Evolutionary conservation across 2,888 invertebrate species (phyloP).

Genomic region (Dolichomitus sp.): DNA sequence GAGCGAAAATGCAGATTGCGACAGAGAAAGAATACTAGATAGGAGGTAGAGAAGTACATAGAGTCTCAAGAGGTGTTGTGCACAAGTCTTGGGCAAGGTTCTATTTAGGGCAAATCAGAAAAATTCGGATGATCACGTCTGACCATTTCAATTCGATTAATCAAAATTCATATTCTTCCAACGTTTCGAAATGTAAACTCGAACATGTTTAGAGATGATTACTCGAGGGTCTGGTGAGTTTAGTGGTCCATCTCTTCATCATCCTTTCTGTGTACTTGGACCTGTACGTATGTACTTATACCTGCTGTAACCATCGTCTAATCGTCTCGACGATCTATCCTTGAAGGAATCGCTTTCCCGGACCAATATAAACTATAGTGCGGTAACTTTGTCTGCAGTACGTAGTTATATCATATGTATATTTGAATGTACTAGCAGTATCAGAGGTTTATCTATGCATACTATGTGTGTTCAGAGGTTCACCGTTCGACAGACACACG

Average conservation of each 20-base stretch:
- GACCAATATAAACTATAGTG: constrained; percentile 26
- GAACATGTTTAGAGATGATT: constrained; percentile 31
- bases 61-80: background rate
- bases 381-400: constrained; percentile 36
- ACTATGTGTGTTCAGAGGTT: constrained; percentile 46
- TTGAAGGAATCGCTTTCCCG: constrained; percentile 18
- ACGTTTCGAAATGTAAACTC: too few relatives aligned
- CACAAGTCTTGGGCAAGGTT: constrained; percentile 12
- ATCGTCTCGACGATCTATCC: constrained; percentile 7
- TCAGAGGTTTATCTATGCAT: constrained; percentile 56
- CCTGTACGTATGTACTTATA: background rate
- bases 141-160: background rate
- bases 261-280: constrained; percentile 17
- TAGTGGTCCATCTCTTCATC: constrained; percentile 36
- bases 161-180: background rate
- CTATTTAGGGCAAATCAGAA: background rate
- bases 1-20: constrained; percentile 21
- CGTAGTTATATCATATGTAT: constrained; percentile 22
- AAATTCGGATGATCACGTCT: background rate
- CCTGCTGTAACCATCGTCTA: constrained; percentile 11
- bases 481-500: constrained; percentile 45
- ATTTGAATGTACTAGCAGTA: constrained; percentile 45
- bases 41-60: background rate
- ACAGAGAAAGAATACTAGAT: constrained; percentile 34
- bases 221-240: constrained; percentile 19